Evolutionary conservation across 2,797 vertebrate genomes (phyloP).

Genomic region (Thalassophryne amazonica): DNA sequence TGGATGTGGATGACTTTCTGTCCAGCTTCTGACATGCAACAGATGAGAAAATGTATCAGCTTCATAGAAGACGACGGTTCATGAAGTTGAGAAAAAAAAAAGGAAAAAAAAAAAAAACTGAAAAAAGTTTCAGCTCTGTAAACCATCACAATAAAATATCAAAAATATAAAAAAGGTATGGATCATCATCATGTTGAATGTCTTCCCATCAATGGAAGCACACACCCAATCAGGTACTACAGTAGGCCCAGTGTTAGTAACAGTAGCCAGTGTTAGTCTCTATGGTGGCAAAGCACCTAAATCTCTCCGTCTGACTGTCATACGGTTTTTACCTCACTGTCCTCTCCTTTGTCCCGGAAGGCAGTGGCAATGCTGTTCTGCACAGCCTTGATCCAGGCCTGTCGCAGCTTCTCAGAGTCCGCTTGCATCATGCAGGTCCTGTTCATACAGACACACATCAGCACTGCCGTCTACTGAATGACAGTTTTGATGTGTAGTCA

Average conservation of each 20-base stretch:
- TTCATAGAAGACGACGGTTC: background rate
- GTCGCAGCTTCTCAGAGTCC: conserved; percentile 93
- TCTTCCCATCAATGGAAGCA: no score
- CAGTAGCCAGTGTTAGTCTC: no score
- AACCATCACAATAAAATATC: no score
- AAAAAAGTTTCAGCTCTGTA: background rate
- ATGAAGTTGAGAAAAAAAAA: background rate
- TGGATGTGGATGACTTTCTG: conserved; percentile 89
- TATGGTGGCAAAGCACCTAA: no score
- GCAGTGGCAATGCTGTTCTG: conserved; percentile 98
- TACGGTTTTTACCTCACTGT: conserved; percentile 81
- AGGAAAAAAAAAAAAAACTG: background rate
- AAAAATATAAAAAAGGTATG: no score
- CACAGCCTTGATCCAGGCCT: conserved; percentile 97
- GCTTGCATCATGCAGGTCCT: conserved; percentile 99
- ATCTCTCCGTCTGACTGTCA: background rate
- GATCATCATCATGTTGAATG: no score
- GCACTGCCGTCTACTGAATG: conserved; percentile 13
- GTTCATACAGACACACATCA: conserved; percentile 29
- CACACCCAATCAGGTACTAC: no score
- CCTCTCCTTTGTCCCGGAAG: conserved; percentile 92
- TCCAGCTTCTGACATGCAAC: conserved; percentile 83
- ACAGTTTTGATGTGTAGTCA: background rate
- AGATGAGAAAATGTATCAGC: background rate
- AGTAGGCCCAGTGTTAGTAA: no score